Percentiles rank a stretch among this genome's conserved stretches.
These are phyloP conservation scores for Stigmatopora argus DNA, from an alignment of 2,113 vertebrate genomes.

Conservation along the genomic window DNA sequence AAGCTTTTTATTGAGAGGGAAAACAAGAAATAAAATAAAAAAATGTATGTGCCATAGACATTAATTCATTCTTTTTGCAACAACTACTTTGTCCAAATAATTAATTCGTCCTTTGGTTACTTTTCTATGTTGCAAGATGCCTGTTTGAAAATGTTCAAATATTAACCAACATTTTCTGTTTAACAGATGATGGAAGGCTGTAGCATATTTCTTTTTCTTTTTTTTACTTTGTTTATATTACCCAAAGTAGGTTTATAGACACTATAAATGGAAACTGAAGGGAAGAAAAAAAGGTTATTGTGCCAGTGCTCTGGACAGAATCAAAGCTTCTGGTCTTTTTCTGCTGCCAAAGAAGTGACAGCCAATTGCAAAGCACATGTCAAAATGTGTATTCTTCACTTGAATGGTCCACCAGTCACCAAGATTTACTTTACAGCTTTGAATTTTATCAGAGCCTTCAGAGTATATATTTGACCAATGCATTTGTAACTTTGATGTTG, in stretches of 20 bases:
- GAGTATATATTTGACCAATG: neutral
- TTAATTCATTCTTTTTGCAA: neutral
- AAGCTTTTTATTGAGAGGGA: neutral
- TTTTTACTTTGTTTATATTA: slow-evolving; percentile 17
- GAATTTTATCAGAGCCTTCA: slow-evolving; percentile 4
- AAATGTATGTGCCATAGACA: neutral
- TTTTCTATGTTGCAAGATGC: slow-evolving; percentile 1
- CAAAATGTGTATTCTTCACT: slow-evolving; percentile 30
- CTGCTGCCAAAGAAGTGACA: slow-evolving; percentile 43
- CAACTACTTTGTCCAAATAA: slow-evolving; percentile 8
- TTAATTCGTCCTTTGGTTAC: neutral
- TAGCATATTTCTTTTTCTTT: neutral
- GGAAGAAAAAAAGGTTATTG: slow-evolving; percentile 40
- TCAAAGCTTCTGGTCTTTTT: slow-evolving; percentile 37
- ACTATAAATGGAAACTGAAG: slow-evolving; percentile 39
- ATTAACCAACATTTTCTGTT: slow-evolving; percentile 12
- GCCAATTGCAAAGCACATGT: slow-evolving; percentile 42
- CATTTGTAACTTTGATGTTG: neutral
- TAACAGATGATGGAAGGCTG: neutral
- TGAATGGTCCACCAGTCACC: slow-evolving; percentile 16
- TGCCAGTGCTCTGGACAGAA: slow-evolving; percentile 37
- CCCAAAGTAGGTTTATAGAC: slow-evolving; percentile 21
- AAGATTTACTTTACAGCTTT: slow-evolving; percentile 17
- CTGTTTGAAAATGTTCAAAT: slow-evolving; percentile 18
- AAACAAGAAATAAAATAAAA: neutral